Conservation (phyloP, 2,113 vertebrate genomes). For the Lasiurus cinereus region DNA sequence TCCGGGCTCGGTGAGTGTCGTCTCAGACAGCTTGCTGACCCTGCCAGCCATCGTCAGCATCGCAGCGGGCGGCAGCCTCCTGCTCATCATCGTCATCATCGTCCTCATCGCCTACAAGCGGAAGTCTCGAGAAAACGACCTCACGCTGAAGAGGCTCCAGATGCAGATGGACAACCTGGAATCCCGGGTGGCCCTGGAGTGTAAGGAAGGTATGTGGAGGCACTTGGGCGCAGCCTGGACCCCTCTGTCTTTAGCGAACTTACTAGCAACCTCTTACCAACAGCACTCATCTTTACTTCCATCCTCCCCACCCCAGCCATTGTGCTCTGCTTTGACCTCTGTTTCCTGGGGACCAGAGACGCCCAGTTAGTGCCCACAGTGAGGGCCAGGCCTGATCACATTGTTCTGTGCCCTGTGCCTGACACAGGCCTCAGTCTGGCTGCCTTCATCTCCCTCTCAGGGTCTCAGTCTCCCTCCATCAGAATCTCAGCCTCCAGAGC, state of each 20-base stretch:
- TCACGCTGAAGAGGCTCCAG: constrained; percentile 97
- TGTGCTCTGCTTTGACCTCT: not conserved
- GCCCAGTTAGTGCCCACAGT: not conserved
- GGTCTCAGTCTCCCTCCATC: not conserved
- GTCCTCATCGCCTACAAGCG: constrained; percentile 99
- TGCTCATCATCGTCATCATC: constrained; percentile 98
- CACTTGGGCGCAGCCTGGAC: accelerated
- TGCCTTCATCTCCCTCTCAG: not conserved
- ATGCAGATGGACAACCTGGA: constrained; percentile 99
- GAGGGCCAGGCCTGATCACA: not conserved
- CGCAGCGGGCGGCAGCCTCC: constrained; percentile 95
- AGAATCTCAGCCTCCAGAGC: not conserved
- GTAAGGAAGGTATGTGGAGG: constrained; percentile 94
- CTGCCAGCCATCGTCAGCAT: constrained; percentile 98
- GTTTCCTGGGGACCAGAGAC: not conserved
- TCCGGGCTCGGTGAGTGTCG: constrained; percentile 94
- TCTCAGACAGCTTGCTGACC: constrained; percentile 97
- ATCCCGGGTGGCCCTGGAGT: constrained; percentile 97
- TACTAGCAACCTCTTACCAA: not conserved
- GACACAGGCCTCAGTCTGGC: not conserved
- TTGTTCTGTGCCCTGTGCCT: not conserved
- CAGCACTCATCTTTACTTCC: not conserved
- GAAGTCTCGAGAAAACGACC: constrained; percentile 98
- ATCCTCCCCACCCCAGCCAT: not conserved
- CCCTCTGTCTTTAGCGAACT: not conserved